A percentile compares a stretch with the other conserved stretches of the same genome.
These are phyloP conservation scores for Busseola fusca DNA, from an alignment of 2,888 invertebrate genomes.

Conservation along the genomic window DNA sequence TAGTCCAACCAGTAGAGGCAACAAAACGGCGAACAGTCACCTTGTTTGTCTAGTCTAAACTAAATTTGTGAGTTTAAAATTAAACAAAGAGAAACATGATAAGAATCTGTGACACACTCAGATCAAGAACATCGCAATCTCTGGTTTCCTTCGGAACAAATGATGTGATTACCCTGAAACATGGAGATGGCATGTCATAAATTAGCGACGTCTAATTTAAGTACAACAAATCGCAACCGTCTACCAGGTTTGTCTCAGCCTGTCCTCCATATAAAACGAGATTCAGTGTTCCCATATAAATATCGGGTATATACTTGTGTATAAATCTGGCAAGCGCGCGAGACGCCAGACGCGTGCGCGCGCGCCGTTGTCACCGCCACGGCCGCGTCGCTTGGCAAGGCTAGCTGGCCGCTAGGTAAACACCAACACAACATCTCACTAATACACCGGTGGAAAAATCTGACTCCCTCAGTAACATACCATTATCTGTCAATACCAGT, in stretches of 20 bases:
- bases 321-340: conserved; percentile 62
- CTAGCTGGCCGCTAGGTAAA: conserved; percentile 61
- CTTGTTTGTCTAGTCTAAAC: conserved; percentile 27
- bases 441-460: conserved; percentile 52
- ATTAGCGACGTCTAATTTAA: conserved; percentile 12
- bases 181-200: neutral
- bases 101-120: conserved; percentile 27
- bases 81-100: conserved; percentile 33
- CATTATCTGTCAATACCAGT: conserved; percentile 36
- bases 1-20: neutral
- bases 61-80: conserved; percentile 28
- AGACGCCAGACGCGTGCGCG: conserved; percentile 58
- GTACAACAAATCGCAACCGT: conserved; percentile 32
- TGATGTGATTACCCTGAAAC: neutral
- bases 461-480: conserved; percentile 19
- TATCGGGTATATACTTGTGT: conserved; percentile 36
- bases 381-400: conserved; percentile 68
- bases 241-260: conserved; percentile 33
- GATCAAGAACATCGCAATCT: conserved; percentile 17
- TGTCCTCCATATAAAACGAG: conserved; percentile 52
- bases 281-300: conserved; percentile 54
- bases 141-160: conserved; percentile 23
- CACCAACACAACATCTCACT: conserved; percentile 50
- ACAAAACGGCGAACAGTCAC: neutral
- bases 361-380: conserved; percentile 63